These are phyloP conservation scores for Encarsia formosa DNA, from an alignment of 2,888 invertebrate genomes.

Conservation along the genomic window DNA sequence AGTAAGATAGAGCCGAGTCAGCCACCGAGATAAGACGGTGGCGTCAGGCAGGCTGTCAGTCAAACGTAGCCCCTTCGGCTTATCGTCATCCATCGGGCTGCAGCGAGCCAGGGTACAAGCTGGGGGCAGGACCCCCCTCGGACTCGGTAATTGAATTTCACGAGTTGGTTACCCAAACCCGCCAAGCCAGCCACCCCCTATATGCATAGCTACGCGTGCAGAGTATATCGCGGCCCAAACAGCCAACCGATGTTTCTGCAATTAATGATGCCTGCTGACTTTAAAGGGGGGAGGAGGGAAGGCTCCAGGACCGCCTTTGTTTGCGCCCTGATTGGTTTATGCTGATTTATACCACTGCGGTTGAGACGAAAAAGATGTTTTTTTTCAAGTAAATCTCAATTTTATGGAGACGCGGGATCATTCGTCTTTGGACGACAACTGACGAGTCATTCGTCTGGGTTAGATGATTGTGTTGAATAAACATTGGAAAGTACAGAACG, in stretches of 20 bases:
- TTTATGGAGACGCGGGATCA: too few species aligned
- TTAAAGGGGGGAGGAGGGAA: background rate
- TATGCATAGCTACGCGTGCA: background rate
- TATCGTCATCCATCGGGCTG: constrained; percentile 8
- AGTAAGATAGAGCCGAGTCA: too few species aligned
- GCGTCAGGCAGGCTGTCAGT: too few species aligned
- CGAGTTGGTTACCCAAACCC: constrained; percentile 51
- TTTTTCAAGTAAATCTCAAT: too few species aligned
- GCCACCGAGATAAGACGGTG: too few species aligned
- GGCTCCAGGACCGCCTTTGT: constrained; percentile 1
- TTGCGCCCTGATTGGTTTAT: constrained; percentile 14
- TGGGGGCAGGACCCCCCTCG: constrained; percentile 31
- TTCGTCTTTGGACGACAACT: too few species aligned
- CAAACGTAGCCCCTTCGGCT: constrained; percentile 17
- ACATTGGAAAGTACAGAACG: too few species aligned
- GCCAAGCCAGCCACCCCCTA: constrained; percentile 10
- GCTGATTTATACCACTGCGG: constrained; percentile 7
- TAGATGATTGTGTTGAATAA: too few species aligned
- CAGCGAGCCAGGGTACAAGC: constrained; percentile 10
- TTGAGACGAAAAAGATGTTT: too few species aligned
- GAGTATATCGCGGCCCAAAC: constrained; percentile 18
- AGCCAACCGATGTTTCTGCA: constrained; percentile 25
- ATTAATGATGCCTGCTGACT: constrained; percentile 23
- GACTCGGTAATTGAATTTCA: constrained; percentile 52
- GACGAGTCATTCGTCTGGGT: too few species aligned